phyloP scores from a whole-genome alignment of 1,140 invertebrate species.

The Ptiloglossa arizonensis region DNA sequence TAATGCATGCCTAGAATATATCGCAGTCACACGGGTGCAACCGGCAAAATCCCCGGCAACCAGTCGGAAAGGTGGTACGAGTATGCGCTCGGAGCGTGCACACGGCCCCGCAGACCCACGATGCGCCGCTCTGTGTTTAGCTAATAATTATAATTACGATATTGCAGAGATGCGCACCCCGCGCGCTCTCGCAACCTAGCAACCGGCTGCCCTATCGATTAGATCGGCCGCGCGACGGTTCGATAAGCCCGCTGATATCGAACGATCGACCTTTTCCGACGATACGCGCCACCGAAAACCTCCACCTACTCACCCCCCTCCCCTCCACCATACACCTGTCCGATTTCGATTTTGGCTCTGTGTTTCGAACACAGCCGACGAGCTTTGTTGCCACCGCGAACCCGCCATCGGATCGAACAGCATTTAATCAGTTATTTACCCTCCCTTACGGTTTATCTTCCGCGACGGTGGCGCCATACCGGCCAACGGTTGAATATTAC shows the following conservation, averaged over 20 bases:
- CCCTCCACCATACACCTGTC: too few relatives aligned
- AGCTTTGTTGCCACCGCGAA: slow-evolving; percentile 12
- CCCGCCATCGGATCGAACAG: neutral
- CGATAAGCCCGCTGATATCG: slow-evolving; percentile 53
- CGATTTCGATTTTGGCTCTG: slow-evolving; percentile 7
- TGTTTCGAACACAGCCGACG: neutral
- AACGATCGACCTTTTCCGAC: slow-evolving; percentile 60
- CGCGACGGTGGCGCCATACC: too few relatives aligned
- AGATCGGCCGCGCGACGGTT: slow-evolving; percentile 53
- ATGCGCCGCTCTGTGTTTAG: slow-evolving; percentile 62
- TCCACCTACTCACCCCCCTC: too few relatives aligned
- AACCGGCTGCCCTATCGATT: slow-evolving; percentile 65
- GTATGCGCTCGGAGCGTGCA: slow-evolving; percentile 13
- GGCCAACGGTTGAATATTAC: too few relatives aligned
- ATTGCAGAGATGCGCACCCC: slow-evolving; percentile 51
- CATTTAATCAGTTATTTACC: slow-evolving; percentile 40
- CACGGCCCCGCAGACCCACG: neutral
- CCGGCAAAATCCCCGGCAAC: slow-evolving; percentile 51
- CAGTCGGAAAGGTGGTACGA: slow-evolving; percentile 19
- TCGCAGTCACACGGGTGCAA: slow-evolving; percentile 61
- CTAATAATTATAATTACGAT: slow-evolving; percentile 71
- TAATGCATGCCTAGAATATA: slow-evolving; percentile 72
- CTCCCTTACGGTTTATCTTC: neutral
- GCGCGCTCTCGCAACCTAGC: slow-evolving; percentile 53
- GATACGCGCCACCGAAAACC: neutral